Evolutionary conservation across 2,888 invertebrate genomes (phyloP), one percentile per base, ranked within the genome.

Genomic region (Poecilus cupreus): DNA sequence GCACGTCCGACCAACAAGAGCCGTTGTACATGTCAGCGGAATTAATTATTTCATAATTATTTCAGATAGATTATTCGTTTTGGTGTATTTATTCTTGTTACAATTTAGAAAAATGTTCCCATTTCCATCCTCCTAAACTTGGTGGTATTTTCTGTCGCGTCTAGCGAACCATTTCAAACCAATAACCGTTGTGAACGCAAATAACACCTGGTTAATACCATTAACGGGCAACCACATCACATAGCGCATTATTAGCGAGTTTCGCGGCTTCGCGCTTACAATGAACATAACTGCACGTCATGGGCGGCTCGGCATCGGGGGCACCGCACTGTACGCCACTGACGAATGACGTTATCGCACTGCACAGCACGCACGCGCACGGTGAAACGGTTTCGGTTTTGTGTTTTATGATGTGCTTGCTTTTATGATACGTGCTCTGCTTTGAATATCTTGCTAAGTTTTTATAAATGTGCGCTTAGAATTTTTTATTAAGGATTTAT

Each of bases 271-370:
- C 49, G 13, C 49, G 49, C 20, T 24, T 24, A 78, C 43, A 78
- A 77, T 77, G 75, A 76, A 76, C 75, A 78, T 78, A 78, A 64
- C 60, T 78, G 64, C 64, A 60, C 43, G 60, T 32, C 78, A 78
- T 60, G 46, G 78, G 46, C 64, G 78, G 43, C 39, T 78, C 64
- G 78, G 46, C 78, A 78, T 46, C 26, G 24, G 60, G 77, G 60
- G 60, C 60, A 60, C 39, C 16, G 37, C 16, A 68, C 37, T 13
- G 51, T 13, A 68, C 64, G 64, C 64, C 64, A 60, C 32, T 26
- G 26, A 32, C 32, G 32, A 32, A 8, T 32, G 32, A 46, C 60
- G 24, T 60, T 60, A 60, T 60, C 60, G 6, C 13, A 46, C 32
- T 32, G 46, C 51, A 18, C 20, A 51, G 13, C 20, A 18, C 51